phyloP scores from a whole-genome alignment of 1,140 invertebrate species.

The Zaprionus davidi region DNA sequence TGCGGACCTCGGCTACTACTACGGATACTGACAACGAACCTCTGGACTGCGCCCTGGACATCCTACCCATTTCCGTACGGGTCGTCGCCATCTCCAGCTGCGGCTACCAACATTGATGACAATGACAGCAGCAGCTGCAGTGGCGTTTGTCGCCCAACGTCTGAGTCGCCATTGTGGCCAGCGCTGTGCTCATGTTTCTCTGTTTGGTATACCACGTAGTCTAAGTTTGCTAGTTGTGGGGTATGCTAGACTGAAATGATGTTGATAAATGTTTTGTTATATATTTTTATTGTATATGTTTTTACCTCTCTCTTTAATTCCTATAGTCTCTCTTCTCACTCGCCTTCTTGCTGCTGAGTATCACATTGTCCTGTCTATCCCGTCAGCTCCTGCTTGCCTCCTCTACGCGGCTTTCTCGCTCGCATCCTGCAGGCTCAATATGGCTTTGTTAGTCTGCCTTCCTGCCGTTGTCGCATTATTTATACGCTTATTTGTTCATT shows the following conservation, averaged over 20 bases:
- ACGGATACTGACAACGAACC: neutral
- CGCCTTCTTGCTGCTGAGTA: neutral
- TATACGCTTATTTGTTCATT: slow-evolving; percentile 81
- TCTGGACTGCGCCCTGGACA: neutral
- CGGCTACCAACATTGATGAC: slow-evolving; percentile 53
- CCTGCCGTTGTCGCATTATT: slow-evolving; percentile 63
- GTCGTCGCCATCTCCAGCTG: slow-evolving; percentile 17
- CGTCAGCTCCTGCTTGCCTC: slow-evolving; percentile 8
- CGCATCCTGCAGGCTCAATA: slow-evolving; percentile 31
- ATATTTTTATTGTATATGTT: no score
- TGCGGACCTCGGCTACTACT: neutral
- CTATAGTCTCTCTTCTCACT: no score
- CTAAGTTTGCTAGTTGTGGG: neutral
- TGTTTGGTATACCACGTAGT: slow-evolving; percentile 10
- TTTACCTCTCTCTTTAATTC: no score
- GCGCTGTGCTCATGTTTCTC: slow-evolving; percentile 66
- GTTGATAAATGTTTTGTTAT: no score
- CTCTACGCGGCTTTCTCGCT: neutral
- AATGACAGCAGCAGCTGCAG: slow-evolving; percentile 64
- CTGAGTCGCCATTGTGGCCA: slow-evolving; percentile 51
- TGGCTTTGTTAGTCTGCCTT: slow-evolving; percentile 39
- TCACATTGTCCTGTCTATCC: neutral
- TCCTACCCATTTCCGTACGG: neutral
- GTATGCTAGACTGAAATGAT: neutral
- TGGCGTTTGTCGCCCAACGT: slow-evolving; percentile 24